These are phyloP conservation scores for Odobenus rosmarus DNA, from an alignment of 2,113 vertebrate genomes.

Conservation along the genomic window DNA sequence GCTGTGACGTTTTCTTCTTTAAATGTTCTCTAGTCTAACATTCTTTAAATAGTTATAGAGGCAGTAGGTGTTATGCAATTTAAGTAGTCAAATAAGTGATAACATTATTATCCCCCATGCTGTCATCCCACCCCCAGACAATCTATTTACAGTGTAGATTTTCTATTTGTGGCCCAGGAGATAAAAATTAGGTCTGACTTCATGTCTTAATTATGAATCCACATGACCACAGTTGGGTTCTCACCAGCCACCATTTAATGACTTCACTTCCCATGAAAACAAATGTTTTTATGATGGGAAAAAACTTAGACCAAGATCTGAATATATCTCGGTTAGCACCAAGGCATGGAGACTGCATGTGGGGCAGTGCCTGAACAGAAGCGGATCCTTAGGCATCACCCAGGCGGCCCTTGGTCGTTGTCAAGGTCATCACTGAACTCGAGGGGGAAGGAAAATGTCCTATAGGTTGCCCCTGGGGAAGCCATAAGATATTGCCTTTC, in stretches of 20 bases:
- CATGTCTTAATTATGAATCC: conserved; percentile 13
- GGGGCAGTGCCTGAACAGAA: neutral
- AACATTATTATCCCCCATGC: neutral
- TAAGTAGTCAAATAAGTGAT: conserved; percentile 44
- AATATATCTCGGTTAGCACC: neutral
- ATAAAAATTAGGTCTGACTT: conserved; percentile 47
- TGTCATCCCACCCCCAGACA: neutral
- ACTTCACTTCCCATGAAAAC: neutral
- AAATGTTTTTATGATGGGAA: neutral
- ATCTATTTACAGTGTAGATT: conserved; percentile 3
- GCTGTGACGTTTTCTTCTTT: conserved; percentile 20
- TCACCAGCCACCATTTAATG: neutral
- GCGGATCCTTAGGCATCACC: neutral
- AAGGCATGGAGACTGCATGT: neutral
- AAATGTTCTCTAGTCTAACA: conserved; percentile 41
- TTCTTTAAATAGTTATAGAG: conserved; percentile 61
- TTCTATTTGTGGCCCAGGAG: conserved; percentile 27
- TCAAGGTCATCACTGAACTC: neutral
- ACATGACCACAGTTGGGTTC: neutral
- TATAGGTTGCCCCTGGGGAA: neutral
- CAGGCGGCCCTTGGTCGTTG: neutral
- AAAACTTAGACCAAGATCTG: neutral
- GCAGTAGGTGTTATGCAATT: conserved; percentile 18
- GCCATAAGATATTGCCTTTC: neutral
- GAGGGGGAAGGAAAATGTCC: neutral